Percentiles rank a stretch among this genome's conserved stretches.
Conservation (phyloP, 2,888 invertebrate species). For the Tipula vernalis region DNA sequence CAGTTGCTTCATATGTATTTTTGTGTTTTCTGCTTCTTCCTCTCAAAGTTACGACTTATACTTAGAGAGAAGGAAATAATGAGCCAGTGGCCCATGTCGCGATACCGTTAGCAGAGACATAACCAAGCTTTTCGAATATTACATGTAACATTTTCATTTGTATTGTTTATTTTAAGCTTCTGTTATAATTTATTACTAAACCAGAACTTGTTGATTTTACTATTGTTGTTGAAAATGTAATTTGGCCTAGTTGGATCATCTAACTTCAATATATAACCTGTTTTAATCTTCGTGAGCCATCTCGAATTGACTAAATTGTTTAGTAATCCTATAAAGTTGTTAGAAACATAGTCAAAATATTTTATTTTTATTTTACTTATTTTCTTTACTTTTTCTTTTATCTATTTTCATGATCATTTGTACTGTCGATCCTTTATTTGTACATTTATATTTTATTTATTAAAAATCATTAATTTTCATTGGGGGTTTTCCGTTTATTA, state of each 20-base stretch:
- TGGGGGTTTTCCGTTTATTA: not conserved
- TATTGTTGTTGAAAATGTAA: not conserved
- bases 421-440: not conserved
- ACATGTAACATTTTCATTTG: not conserved
- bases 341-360: not conserved
- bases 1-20: too few species aligned
- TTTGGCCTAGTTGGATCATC: not conserved
- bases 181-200: not conserved
- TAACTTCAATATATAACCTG: not conserved
- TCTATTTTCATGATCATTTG: slow-evolving; percentile 4
- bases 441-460: not conserved
- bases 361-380: not conserved
- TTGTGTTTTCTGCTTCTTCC: too few species aligned
- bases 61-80: too few species aligned
- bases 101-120: not conserved
- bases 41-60: too few species aligned
- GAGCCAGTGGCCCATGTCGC: too few species aligned
- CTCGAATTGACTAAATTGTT: not conserved
- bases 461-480: not conserved
- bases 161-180: not conserved
- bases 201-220: not conserved
- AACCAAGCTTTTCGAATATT: not conserved
- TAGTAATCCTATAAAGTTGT: not conserved
- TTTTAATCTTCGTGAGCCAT: not conserved
- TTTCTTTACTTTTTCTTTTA: not conserved